Percentiles rank a stretch among this genome's conserved stretches.
Conservation (phyloP, 2,888 invertebrate genomes). For the Andrena praecox region DNA sequence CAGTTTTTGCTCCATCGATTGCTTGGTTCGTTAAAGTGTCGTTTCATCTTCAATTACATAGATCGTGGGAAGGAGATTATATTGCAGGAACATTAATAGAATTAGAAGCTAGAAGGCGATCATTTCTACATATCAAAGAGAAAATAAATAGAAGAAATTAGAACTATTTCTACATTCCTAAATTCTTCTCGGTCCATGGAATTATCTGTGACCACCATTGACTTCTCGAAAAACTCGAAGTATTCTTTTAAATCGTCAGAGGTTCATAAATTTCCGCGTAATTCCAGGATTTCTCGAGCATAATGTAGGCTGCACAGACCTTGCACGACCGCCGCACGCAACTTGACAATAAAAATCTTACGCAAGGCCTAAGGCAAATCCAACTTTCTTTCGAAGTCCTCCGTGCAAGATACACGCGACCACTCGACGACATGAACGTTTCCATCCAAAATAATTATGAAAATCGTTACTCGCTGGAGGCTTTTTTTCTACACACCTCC, state of each 20-base stretch:
- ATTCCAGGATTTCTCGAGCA: not conserved
- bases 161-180: too few relatives aligned
- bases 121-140: too few relatives aligned
- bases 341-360: conserved; percentile 1
- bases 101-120: too few relatives aligned
- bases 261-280: not conserved
- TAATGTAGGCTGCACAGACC: conserved; percentile 10
- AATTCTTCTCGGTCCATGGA: too few relatives aligned
- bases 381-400: not conserved
- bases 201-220: too few relatives aligned
- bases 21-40: too few relatives aligned
- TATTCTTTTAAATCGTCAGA: not conserved
- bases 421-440: not conserved
- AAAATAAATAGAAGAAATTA: too few relatives aligned
- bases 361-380: not conserved
- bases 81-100: too few relatives aligned
- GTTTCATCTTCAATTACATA: too few relatives aligned
- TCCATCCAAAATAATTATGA: not conserved
- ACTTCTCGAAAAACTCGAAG: too few relatives aligned
- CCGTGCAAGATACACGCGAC: not conserved
- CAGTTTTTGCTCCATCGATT: too few relatives aligned
- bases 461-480: not conserved
- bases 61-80: too few relatives aligned
- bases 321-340: not conserved
- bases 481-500: not conserved